Conservation (phyloP, 1,140 invertebrate species). For the Globodera rostochiensis region DNA sequence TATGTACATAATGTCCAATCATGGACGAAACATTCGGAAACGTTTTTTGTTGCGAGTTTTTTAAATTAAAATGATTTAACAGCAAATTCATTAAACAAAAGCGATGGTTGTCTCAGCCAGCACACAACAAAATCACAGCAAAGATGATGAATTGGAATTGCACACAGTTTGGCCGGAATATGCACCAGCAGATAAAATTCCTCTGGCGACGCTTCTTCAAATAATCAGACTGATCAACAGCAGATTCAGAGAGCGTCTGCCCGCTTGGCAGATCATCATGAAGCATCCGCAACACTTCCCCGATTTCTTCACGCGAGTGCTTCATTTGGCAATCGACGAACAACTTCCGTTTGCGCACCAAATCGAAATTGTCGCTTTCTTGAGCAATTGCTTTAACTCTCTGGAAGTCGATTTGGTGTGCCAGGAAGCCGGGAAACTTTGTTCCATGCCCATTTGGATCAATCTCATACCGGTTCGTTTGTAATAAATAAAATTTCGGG, state of each 20-base stretch:
- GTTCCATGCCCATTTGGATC: constrained; percentile 90
- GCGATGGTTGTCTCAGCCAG: neutral
- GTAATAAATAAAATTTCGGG: constrained; percentile 28
- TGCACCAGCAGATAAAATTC: constrained; percentile 65
- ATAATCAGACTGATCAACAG: constrained; percentile 97
- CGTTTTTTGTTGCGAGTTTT: no score
- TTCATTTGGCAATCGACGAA: constrained; percentile 72
- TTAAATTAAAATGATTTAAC: no score
- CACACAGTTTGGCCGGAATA: constrained; percentile 16
- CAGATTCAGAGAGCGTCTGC: constrained; percentile 92
- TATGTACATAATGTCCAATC: no score
- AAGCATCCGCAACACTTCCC: constrained; percentile 80
- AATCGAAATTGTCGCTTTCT: constrained; percentile 82
- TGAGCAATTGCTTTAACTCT: constrained; percentile 95
- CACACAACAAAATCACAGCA: neutral
- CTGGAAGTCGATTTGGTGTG: constrained; percentile 85
- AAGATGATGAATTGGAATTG: constrained; percentile 17
- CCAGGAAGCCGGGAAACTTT: constrained; percentile 85
- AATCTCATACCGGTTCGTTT: constrained; percentile 78
- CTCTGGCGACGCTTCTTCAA: constrained; percentile 83
- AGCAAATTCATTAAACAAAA: neutral
- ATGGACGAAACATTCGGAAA: no score
- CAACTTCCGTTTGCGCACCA: constrained; percentile 77
- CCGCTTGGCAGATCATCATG: constrained; percentile 88
- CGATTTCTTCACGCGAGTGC: constrained; percentile 82